Percentiles rank a stretch among this genome's conserved stretches.
phyloP scores from a whole-genome alignment of 2,797 vertebrate species.

The Hydrocynus forskahlii region DNA sequence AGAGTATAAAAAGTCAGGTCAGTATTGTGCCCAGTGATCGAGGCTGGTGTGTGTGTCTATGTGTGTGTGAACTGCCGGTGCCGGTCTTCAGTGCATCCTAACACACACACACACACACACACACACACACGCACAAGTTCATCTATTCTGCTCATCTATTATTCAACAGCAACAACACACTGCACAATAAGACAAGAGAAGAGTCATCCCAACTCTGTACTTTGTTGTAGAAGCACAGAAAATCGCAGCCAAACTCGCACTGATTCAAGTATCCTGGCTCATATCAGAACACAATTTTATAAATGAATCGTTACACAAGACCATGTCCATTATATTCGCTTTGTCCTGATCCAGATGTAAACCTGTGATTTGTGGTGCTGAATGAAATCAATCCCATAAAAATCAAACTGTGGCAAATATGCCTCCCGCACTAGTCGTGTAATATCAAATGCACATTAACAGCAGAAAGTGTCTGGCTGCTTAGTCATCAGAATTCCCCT shows the following conservation, averaged over 20 bases:
- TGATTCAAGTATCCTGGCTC: background rate
- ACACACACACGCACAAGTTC: constrained; percentile 42
- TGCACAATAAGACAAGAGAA: constrained; percentile 56
- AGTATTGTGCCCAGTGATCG: background rate
- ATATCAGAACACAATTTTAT: background rate
- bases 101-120: too few relatives aligned
- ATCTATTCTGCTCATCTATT: constrained; percentile 64
- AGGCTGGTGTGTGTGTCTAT: background rate
- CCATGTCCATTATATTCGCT: background rate
- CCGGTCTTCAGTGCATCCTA: too few relatives aligned
- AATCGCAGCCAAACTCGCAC: background rate
- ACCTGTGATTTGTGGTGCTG: constrained; percentile 2
- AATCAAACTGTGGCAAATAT: constrained; percentile 22
- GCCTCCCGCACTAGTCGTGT: constrained; percentile 17
- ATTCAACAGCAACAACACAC: constrained; percentile 66
- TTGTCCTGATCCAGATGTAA: background rate
- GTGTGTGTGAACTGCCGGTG: background rate
- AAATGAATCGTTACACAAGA: background rate
- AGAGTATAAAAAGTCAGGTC: background rate
- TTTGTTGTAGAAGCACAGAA: constrained; percentile 1
- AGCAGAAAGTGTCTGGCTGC: constrained; percentile 47
- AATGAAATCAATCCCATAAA: constrained; percentile 28
- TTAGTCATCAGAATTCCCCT: constrained; percentile 63
- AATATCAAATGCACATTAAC: constrained; percentile 44
- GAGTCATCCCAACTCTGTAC: constrained; percentile 27